Percentiles rank a stretch among this genome's conserved stretches.
Evolutionary conservation across 2,113 vertebrate genomes (phyloP).

Genomic region (Stigmatopora argus): DNA sequence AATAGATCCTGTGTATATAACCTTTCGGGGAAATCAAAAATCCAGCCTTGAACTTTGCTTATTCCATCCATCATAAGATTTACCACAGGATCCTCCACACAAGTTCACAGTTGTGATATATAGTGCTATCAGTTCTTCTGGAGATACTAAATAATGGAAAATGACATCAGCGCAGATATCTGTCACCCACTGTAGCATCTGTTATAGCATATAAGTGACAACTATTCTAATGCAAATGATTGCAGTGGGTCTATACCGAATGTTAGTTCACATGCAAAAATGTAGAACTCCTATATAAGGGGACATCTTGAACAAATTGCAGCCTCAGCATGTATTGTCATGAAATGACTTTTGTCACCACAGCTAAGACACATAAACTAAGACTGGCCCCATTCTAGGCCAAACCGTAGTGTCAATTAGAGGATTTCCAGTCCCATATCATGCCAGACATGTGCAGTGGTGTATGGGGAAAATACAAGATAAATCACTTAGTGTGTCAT

Average conservation of each 20-base stretch:
- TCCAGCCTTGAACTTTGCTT: too few relatives aligned
- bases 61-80: too few relatives aligned
- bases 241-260: not conserved
- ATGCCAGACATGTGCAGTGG: not conserved
- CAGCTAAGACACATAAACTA: constrained; percentile 11
- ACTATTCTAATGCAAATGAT: constrained; percentile 6
- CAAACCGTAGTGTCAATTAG: constrained; percentile 7
- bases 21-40: too few relatives aligned
- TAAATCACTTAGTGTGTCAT: constrained; percentile 37
- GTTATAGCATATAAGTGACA: not conserved
- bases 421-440: constrained; percentile 12
- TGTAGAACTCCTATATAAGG: not conserved
- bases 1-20: too few relatives aligned
- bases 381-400: constrained; percentile 11
- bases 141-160: not conserved
- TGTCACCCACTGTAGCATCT: not conserved
- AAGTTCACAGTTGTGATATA: too few relatives aligned
- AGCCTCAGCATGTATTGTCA: constrained; percentile 27
- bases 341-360: constrained; percentile 18
- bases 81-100: too few relatives aligned
- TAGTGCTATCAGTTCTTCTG: too few relatives aligned
- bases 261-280: constrained; percentile 1
- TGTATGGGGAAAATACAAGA: constrained; percentile 35
- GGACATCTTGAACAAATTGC: constrained; percentile 9
- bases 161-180: not conserved